phyloP scores from a whole-genome alignment of 2,797 vertebrate genomes.

The Pelodytes ibericus region DNA sequence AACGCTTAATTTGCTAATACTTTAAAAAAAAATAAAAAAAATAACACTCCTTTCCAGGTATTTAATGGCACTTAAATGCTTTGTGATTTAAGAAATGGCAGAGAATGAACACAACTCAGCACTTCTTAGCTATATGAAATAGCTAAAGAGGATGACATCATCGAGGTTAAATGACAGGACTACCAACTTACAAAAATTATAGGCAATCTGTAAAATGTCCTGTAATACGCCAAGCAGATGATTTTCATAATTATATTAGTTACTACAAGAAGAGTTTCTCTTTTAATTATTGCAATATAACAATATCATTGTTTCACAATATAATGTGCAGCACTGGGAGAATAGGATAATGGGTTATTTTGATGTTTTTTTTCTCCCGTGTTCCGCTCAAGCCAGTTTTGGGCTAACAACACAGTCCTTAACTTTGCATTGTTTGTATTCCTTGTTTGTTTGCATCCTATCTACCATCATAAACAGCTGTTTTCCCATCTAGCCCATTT shows the following conservation, averaged over 20 bases:
- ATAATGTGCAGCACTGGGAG: too few relatives aligned
- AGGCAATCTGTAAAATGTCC: conserved; percentile 39
- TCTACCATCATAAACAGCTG: too few relatives aligned
- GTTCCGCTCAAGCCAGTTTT: too few relatives aligned
- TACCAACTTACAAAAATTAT: conserved; percentile 45
- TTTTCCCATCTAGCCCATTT: too few relatives aligned
- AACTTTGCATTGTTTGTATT: too few relatives aligned
- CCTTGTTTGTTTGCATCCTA: too few relatives aligned
- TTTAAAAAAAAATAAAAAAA: conserved; percentile 51
- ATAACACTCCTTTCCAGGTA: conserved; percentile 54
- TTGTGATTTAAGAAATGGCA: conserved; percentile 57
- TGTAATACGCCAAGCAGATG: not conserved
- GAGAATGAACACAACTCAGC: conserved; percentile 38
- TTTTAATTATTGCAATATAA: not conserved
- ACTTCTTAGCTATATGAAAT: conserved; percentile 36
- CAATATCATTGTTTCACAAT: too few relatives aligned
- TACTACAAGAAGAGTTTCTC: conserved; percentile 21
- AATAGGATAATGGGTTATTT: too few relatives aligned
- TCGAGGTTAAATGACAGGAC: conserved; percentile 48
- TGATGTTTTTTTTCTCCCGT: too few relatives aligned
- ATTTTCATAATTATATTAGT: conserved; percentile 23
- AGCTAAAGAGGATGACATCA: conserved; percentile 44
- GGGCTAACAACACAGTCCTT: too few relatives aligned
- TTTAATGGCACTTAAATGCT: conserved; percentile 68
- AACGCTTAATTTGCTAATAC: conserved; percentile 35